Base-by-base conservation (phyloP, 2,888 invertebrate genomes). In the Bellardia bayeri region DNA sequence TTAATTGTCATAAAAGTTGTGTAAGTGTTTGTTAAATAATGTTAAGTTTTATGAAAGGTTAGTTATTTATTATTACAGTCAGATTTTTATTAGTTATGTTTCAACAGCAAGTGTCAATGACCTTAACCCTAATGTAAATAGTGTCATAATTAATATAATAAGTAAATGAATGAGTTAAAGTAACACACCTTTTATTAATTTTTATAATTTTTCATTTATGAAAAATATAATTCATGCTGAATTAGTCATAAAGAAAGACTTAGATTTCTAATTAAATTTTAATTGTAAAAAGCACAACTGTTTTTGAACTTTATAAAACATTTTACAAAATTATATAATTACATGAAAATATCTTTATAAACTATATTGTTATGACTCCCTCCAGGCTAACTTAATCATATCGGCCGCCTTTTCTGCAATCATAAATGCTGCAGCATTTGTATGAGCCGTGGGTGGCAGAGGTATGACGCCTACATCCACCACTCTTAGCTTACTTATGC, bases 401-500 rank as follows among this genome's bases (percentile, higher is more conserved):
- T 96, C 96, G 0, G 96, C 95, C 1, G 95, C 95, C 90, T 96
- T 96, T 91, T 96, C 96, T 0, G 95, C 96, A 68, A 96, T 95
- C 95, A 96, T 95, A 88, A 95, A 94, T 0, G 95, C 94, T 0
- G 96, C 95, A 0, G 96, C 96, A 91, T 95, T 95, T 2, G 95
- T 95, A 90, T 96, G 96, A 0, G 96, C 95, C 0, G 95, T 95
- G 14, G 95, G 92, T 3, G 95, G 94, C 3, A 94, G 92, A 0
- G 96, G 96, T 89, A 95, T 95, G 49, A 97, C 93, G 89, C 96
- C 95, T 2, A 95, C 95, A 91, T 96, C 96, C 0, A 94, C 95
- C 0, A 96, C 95, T 33, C 96, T 94, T 81, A 96, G 91, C 3
- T 94, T 94, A 4, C 94, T 91, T 0, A 96, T 92, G 5, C 96